Percentiles rank a stretch among this genome's conserved stretches.
Evolutionary conservation across 2,888 invertebrate genomes (phyloP).

Genomic region (Drosophila macrothrix): DNA sequence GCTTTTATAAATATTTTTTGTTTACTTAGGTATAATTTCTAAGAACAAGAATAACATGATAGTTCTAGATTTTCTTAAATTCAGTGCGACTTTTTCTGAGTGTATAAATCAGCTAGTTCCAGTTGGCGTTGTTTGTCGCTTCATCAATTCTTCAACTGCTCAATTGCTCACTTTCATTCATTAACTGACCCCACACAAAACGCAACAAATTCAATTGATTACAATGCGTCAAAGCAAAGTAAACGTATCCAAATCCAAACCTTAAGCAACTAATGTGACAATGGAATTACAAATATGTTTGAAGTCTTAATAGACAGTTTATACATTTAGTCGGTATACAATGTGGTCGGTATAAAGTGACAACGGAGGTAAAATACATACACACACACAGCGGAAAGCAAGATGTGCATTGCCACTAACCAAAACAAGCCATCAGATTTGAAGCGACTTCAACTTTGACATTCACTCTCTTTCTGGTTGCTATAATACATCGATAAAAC

Average conservation of each 20-base stretch:
- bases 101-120: neutral
- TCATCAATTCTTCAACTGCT: neutral
- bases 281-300: neutral
- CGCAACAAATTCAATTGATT: too few relatives aligned
- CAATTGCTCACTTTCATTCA: neutral
- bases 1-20: accelerated
- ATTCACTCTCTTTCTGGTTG: neutral
- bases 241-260: too few relatives aligned
- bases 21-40: neutral
- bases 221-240: too few relatives aligned
- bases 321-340: neutral
- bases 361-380: neutral
- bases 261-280: neutral
- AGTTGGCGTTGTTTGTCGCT: neutral
- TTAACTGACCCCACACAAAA: neutral
- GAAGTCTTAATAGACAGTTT: neutral
- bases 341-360: neutral
- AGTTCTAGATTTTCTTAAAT: neutral
- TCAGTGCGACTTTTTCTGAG: neutral
- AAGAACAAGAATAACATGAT: neutral
- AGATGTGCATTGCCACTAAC: neutral
- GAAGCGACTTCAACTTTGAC: neutral
- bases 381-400: neutral
- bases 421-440: neutral
- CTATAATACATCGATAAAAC: neutral